phyloP scores from a whole-genome alignment of 2,888 invertebrate species.

The Yponomeuta malinellus region DNA sequence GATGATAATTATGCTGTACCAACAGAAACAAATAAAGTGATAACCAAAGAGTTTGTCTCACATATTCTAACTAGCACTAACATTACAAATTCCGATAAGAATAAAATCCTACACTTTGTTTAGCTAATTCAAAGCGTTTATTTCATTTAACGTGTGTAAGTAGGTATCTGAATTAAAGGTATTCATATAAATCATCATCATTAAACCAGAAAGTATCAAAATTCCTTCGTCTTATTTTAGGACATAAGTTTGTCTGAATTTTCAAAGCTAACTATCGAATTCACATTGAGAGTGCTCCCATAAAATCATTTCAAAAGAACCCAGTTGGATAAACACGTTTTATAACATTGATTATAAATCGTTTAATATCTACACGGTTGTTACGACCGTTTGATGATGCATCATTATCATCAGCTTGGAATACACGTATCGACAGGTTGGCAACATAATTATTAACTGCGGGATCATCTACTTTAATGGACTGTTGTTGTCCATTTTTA shows the following conservation, averaged over 20 bases:
- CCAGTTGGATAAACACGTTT: background rate
- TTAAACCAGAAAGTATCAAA: too few relatives aligned
- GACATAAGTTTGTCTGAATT: background rate
- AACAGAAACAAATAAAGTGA: too few relatives aligned
- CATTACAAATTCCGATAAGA: background rate
- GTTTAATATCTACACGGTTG: background rate
- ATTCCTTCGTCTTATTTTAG: too few relatives aligned
- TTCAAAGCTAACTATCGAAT: background rate
- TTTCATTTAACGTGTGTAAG: too few relatives aligned
- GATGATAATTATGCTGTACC: too few relatives aligned
- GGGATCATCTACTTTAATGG: background rate
- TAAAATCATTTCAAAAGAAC: too few relatives aligned
- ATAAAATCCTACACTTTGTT: background rate
- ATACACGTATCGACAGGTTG: background rate
- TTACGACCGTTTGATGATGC: constrained; percentile 1
- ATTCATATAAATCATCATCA: too few relatives aligned
- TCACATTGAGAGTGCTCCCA: too few relatives aligned
- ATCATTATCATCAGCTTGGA: background rate
- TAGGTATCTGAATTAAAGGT: too few relatives aligned
- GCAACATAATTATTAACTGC: background rate
- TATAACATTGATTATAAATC: background rate
- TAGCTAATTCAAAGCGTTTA: background rate
- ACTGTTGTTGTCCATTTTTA: background rate
- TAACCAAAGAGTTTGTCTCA: too few relatives aligned
- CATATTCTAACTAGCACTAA: background rate